These are phyloP conservation scores for Amphiura filiformis DNA, from an alignment of 35 echinoderm and acorn worm species.

Conservation along the genomic window DNA sequence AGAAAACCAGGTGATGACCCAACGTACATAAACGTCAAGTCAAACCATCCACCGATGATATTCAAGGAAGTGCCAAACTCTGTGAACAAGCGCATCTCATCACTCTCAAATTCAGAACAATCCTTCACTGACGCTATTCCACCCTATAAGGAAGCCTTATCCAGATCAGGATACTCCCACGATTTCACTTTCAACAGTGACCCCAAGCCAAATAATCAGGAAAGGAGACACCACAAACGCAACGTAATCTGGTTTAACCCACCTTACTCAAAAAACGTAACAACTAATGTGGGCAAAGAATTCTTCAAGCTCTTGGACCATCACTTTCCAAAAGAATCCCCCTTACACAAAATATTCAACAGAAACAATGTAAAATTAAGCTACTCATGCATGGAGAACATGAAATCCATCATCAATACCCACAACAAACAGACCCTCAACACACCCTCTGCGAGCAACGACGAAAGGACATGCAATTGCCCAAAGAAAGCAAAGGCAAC, in stretches of 20 bases:
- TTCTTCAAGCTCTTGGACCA: constrained; percentile 35
- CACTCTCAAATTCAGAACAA: not conserved
- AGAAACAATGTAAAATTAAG: constrained; percentile 6
- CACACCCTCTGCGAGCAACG: no score
- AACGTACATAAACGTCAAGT: not conserved
- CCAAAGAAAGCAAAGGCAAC: no score
- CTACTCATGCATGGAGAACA: constrained; percentile 18
- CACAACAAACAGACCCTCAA: not conserved
- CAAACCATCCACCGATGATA: constrained; percentile 9
- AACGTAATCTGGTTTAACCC: constrained; percentile 53
- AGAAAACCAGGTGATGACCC: constrained; percentile 5
- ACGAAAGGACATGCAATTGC: no score
- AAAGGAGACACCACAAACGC: not conserved
- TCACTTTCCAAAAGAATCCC: constrained; percentile 19
- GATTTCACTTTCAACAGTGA: not conserved
- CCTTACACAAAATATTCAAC: constrained; percentile 27
- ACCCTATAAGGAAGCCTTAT: not conserved
- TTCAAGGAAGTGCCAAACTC: not conserved
- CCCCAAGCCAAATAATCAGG: not conserved
- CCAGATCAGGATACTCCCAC: not conserved
- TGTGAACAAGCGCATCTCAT: not conserved
- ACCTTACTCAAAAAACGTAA: constrained; percentile 18
- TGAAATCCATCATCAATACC: not conserved
- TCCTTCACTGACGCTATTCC: constrained; percentile 11
- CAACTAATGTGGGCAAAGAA: constrained; percentile 34